These are phyloP conservation scores for Lasius platythorax DNA, from an alignment of 2,888 invertebrate species.

Conservation along the genomic window DNA sequence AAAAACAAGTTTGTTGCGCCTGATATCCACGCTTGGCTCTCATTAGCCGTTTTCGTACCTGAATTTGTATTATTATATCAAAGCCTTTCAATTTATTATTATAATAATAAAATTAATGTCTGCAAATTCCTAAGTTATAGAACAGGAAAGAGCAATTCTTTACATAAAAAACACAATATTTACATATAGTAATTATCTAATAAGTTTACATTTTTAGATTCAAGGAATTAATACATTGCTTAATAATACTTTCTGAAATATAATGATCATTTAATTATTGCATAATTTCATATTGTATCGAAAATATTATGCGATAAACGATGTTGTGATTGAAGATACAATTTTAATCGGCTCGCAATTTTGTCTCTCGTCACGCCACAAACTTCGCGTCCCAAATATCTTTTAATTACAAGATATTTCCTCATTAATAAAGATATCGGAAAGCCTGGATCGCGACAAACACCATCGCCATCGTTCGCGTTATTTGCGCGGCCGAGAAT, in stretches of 20 bases:
- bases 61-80: too few species aligned
- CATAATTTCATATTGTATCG: too few species aligned
- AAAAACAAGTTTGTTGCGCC: too few species aligned
- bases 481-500: conserved; percentile 60
- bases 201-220: background rate
- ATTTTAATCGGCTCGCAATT: conserved; percentile 21
- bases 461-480: conserved; percentile 33
- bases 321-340: background rate
- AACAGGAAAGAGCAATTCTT: background rate
- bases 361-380: background rate
- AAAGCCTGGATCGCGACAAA: background rate
- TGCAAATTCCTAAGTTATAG: background rate
- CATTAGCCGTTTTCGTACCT: too few species aligned
- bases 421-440: conserved; percentile 46
- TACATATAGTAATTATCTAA: background rate
- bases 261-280: background rate
- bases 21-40: too few species aligned
- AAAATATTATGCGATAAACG: background rate
- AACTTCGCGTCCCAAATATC: conserved; percentile 1
- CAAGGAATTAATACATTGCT: background rate
- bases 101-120: background rate
- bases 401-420: conserved; percentile 28
- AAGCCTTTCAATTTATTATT: too few species aligned
- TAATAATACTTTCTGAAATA: background rate
- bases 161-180: background rate